Conservation (phyloP, 1,140 invertebrate species). For the Hestina assimilis region DNA sequence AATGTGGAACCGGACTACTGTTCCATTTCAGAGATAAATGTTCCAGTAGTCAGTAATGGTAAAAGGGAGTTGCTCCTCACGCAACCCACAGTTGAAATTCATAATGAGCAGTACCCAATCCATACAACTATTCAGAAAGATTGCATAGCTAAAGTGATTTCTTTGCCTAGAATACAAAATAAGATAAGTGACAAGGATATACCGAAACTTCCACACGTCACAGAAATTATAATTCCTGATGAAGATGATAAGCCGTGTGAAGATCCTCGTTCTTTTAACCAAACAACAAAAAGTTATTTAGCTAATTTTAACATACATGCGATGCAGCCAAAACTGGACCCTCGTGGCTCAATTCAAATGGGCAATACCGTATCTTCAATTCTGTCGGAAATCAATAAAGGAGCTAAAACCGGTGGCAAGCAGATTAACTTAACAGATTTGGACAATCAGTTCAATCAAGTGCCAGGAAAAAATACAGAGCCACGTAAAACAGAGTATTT, state of each 20-base stretch:
- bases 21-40: constrained; percentile 82
- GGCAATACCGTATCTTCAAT: constrained; percentile 81
- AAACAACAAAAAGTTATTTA: constrained; percentile 59
- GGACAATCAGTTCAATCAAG: constrained; percentile 65
- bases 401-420: constrained; percentile 60
- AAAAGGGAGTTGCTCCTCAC: constrained; percentile 75
- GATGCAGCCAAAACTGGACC: constrained; percentile 70
- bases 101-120: constrained; percentile 71
- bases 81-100: constrained; percentile 76
- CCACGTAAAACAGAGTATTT: constrained; percentile 67
- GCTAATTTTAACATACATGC: constrained; percentile 62
- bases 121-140: constrained; percentile 60
- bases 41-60: constrained; percentile 79
- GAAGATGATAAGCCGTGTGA: constrained; percentile 76
- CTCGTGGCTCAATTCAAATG: constrained; percentile 77
- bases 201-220: constrained; percentile 81
- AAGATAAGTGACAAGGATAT: constrained; percentile 79
- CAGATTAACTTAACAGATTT: constrained; percentile 70
- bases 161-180: constrained; percentile 69
- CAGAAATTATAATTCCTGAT: constrained; percentile 81
- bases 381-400: constrained; percentile 80
- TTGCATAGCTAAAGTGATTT: constrained; percentile 70
- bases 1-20: constrained; percentile 81
- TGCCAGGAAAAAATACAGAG: constrained; percentile 48
- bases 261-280: constrained; percentile 50